phyloP scores from a whole-genome alignment of 2,113 vertebrate genomes.

The Centrocercus urophasianus region DNA sequence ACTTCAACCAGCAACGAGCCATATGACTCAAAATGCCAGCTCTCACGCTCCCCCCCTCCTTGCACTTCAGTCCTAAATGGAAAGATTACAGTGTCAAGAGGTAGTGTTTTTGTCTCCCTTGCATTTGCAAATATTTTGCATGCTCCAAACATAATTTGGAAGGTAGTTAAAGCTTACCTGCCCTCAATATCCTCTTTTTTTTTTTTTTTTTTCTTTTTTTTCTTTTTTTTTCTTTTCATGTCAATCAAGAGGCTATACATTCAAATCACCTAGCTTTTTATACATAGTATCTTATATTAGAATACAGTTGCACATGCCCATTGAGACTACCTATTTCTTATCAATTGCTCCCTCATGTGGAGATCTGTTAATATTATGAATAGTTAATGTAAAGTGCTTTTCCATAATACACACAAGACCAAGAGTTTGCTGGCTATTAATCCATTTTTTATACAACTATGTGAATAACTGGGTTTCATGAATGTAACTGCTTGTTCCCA shows the following conservation, averaged over 20 bases:
- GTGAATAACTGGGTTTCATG: not conserved
- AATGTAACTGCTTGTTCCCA: not conserved
- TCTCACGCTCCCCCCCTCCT: not conserved
- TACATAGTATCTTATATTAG: not conserved
- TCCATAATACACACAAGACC: not conserved
- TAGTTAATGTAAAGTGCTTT: not conserved
- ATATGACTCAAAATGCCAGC: not conserved
- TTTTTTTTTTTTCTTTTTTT: not conserved
- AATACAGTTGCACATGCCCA: not conserved
- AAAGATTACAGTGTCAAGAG: not conserved
- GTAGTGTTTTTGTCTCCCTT: not conserved
- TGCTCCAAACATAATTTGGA: not conserved
- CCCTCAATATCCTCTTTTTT: not conserved
- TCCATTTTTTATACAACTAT: not conserved
- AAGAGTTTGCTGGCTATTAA: not conserved
- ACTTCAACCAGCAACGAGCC: not conserved
- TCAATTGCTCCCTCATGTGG: conserved; percentile 63
- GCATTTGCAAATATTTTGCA: not conserved
- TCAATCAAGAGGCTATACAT: not conserved
- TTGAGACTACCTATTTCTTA: not conserved
- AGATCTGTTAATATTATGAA: conserved; percentile 25
- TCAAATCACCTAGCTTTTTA: not conserved
- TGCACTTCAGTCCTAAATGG: not conserved
- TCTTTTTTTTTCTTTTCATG: not conserved
- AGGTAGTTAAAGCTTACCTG: not conserved